Conservation (phyloP, 2,888 invertebrate species). For the Eucera pruinosa region DNA sequence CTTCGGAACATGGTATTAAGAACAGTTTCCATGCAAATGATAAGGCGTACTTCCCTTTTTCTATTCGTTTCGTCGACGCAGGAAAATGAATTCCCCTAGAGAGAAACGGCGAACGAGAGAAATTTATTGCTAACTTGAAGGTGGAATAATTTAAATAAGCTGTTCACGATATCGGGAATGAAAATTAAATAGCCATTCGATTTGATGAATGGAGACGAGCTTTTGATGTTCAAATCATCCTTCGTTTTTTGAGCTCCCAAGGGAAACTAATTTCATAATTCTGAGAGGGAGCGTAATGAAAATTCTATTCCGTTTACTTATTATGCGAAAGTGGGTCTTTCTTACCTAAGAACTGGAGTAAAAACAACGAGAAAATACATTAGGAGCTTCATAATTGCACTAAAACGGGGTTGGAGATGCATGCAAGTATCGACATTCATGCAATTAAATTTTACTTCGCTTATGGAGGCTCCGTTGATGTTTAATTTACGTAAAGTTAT, state of each 20-base stretch:
- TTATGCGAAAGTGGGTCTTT: no score
- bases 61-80: not conserved
- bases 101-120: not conserved
- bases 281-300: not conserved
- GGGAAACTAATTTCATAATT: not conserved
- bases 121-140: slow-evolving; percentile 32
- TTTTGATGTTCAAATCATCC: not conserved
- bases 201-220: not conserved
- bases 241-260: not conserved
- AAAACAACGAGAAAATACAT: no score
- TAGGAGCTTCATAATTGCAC: no score
- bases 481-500: no score
- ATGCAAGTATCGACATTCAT: no score
- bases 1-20: slow-evolving; percentile 9
- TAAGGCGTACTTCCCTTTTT: not conserved
- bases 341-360: no score
- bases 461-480: no score
- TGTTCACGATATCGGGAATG: slow-evolving; percentile 29
- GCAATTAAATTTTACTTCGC: no score
- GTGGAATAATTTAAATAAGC: slow-evolving; percentile 31
- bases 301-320: no score
- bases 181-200: slow-evolving; percentile 12
- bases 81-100: slow-evolving; percentile 28
- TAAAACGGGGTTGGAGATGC: no score
- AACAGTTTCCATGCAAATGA: slow-evolving; percentile 37